Conservation (phyloP, 2,113 vertebrate genomes). For the Dipodomys merriami region DNA sequence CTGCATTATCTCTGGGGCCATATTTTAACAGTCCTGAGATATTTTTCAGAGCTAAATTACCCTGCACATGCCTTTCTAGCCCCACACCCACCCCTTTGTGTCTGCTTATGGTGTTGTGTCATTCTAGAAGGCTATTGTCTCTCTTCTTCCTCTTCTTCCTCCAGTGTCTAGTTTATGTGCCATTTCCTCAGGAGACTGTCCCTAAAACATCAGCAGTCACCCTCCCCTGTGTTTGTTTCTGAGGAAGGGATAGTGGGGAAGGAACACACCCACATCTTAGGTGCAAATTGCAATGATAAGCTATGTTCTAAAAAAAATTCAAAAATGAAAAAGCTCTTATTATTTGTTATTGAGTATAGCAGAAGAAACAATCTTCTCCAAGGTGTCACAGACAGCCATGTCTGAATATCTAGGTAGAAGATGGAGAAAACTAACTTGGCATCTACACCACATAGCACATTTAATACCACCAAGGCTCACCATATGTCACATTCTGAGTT, state of each 20-base stretch:
- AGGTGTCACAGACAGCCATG: background rate
- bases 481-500: background rate
- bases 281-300: background rate
- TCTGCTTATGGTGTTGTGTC: background rate
- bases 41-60: background rate
- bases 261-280: background rate
- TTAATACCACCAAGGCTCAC: background rate
- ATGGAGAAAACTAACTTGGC: background rate
- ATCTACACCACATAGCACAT: background rate
- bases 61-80: background rate
- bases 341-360: background rate
- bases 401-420: background rate
- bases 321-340: background rate
- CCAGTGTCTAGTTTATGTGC: background rate
- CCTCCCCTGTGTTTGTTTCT: background rate
- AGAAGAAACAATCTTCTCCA: background rate
- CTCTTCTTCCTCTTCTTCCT: background rate
- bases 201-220: background rate
- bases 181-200: background rate
- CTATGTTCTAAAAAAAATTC: background rate
- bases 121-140: background rate
- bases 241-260: background rate
- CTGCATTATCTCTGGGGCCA: slow-evolving; percentile 7
- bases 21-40: background rate
- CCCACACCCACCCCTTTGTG: background rate